A percentile compares a stretch with the other conserved stretches of the same genome.
Evolutionary conservation across 2,113 vertebrate species (phyloP).

Genomic region (Salvelinus fontinalis): DNA sequence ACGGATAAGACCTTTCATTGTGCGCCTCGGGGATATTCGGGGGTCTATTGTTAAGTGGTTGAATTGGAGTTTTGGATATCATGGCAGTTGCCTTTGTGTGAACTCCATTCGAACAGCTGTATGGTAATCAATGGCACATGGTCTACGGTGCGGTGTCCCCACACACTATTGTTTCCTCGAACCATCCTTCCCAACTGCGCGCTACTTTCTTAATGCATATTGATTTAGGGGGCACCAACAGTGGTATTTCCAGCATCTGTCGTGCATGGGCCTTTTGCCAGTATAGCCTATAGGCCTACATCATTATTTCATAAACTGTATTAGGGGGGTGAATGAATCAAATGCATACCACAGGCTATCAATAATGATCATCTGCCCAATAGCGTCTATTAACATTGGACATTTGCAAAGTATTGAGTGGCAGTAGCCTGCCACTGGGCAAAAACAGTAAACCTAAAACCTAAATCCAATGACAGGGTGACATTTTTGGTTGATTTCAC

Average conservation of each 20-base stretch:
- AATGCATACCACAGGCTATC: no score
- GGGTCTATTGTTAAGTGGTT: slow-evolving; percentile 32
- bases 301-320: no score
- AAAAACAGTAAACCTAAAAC: no score
- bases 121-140: slow-evolving; percentile 77
- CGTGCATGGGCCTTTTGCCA: slow-evolving; percentile 12
- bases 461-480: no score
- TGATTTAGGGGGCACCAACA: slow-evolving; percentile 33
- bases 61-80: slow-evolving; percentile 42
- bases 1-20: slow-evolving; percentile 18
- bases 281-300: background rate
- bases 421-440: no score
- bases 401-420: no score
- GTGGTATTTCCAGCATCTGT: slow-evolving; percentile 55
- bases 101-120: slow-evolving; percentile 75
- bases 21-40: slow-evolving; percentile 31
- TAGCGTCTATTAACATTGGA: no score
- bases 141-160: slow-evolving; percentile 46
- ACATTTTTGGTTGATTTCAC: no score
- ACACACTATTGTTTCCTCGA: slow-evolving; percentile 42
- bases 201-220: slow-evolving; percentile 30
- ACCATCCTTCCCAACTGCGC: slow-evolving; percentile 44
- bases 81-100: slow-evolving; percentile 64
- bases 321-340: no score
- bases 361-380: no score